Conservation (phyloP, 2,888 invertebrate species). For the Pterobdella sp. region DNA sequence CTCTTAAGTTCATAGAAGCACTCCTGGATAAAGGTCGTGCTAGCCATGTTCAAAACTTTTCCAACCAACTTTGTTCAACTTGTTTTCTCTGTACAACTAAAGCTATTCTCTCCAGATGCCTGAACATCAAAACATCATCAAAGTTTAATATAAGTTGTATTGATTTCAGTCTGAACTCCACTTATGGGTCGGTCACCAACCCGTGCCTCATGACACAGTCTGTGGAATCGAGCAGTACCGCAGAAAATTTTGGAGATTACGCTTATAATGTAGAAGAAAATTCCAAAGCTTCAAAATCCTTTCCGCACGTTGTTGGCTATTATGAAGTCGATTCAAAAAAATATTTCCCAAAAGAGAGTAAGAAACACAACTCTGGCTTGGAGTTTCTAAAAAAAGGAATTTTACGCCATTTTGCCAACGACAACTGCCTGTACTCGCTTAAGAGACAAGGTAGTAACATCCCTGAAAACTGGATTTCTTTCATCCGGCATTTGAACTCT, state of each 20-base stretch:
- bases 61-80: slow-evolving; percentile 31
- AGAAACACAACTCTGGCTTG: slow-evolving; percentile 38
- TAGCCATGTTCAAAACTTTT: slow-evolving; percentile 35
- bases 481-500: slow-evolving; percentile 36
- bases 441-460: slow-evolving; percentile 32
- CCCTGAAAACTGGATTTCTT: slow-evolving; percentile 37
- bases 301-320: slow-evolving; percentile 37
- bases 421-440: slow-evolving; percentile 30
- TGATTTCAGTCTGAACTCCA: slow-evolving; percentile 26
- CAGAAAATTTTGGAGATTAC: background rate
- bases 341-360: slow-evolving; percentile 38
- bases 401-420: slow-evolving; percentile 31
- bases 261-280: background rate
- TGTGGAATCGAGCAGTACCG: slow-evolving; percentile 25
- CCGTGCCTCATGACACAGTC: slow-evolving; percentile 26
- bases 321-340: slow-evolving; percentile 38
- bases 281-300: slow-evolving; percentile 6
- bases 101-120: slow-evolving; percentile 34
- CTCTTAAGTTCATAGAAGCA: slow-evolving; percentile 36
- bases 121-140: slow-evolving; percentile 28
- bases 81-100: slow-evolving; percentile 38
- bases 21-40: slow-evolving; percentile 35
- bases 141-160: slow-evolving; percentile 24
- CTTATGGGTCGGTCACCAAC: slow-evolving; percentile 31
- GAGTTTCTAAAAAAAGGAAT: slow-evolving; percentile 39